phyloP scores from a whole-genome alignment of 1,140 invertebrate genomes.

The Cydia pomonella region DNA sequence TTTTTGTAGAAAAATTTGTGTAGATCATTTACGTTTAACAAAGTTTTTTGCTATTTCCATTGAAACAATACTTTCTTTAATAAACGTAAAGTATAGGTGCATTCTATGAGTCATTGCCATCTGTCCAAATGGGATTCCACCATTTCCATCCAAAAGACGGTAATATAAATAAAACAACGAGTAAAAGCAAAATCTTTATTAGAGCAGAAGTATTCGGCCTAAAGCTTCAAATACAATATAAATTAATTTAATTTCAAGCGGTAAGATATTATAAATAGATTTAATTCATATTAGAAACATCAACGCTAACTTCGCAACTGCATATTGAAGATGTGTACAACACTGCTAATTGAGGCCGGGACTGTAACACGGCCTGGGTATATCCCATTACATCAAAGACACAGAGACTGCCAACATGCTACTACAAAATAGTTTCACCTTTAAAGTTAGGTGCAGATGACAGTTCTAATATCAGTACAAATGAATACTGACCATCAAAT shows the following conservation, averaged over 20 bases:
- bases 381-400: neutral
- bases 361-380: neutral
- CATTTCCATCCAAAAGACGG: neutral
- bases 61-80: too few relatives aligned
- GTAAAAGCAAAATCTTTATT: conserved; percentile 21
- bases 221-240: conserved; percentile 3
- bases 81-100: too few relatives aligned
- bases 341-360: neutral
- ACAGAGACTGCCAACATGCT: too few relatives aligned
- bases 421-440: too few relatives aligned
- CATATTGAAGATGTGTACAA: neutral
- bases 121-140: too few relatives aligned
- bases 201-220: conserved; percentile 8
- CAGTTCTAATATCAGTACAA: too few relatives aligned
- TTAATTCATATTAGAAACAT: neutral
- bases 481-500: too few relatives aligned
- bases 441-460: too few relatives aligned
- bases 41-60: too few relatives aligned
- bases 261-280: neutral
- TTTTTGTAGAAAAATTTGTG: too few relatives aligned
- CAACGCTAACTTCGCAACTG: neutral
- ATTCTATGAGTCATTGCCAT: too few relatives aligned
- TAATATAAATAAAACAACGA: conserved; percentile 3
- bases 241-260: conserved; percentile 8
- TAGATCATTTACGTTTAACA: too few relatives aligned